phyloP scores from a whole-genome alignment of 2,888 invertebrate species.

The Drosophila atroscutellata region DNA sequence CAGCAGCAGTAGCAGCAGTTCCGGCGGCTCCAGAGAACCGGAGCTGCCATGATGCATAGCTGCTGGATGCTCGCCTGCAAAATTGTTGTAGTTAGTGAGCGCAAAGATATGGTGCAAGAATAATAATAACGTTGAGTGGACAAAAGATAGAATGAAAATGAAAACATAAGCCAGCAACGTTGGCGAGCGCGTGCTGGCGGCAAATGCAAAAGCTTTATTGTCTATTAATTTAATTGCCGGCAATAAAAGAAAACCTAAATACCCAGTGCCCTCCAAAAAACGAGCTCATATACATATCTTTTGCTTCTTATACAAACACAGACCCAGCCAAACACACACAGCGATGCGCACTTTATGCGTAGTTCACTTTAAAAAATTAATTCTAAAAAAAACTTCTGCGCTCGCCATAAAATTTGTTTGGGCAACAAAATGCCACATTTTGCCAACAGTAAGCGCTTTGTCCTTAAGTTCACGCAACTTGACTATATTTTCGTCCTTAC shows the following conservation, averaged over 20 bases:
- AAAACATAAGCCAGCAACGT: conserved; percentile 1
- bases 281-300: background rate
- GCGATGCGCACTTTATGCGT: background rate
- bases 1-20: conserved; percentile 70
- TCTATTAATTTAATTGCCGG: conserved; percentile 71
- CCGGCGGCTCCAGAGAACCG: conserved; percentile 72
- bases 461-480: background rate
- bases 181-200: conserved; percentile 14
- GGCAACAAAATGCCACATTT: conserved; percentile 5
- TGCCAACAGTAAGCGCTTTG: background rate
- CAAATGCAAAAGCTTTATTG: conserved; percentile 68
- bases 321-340: background rate
- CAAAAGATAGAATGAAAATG: conserved; percentile 5
- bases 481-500: background rate
- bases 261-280: conserved; percentile 2
- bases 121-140: conserved; percentile 10
- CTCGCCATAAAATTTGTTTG: background rate
- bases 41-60: conserved; percentile 91
- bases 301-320: background rate
- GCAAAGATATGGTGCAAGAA: background rate
- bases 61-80: conserved; percentile 92
- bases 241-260: conserved; percentile 50
- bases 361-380: conserved; percentile 3
- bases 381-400: conserved; percentile 7
- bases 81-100: background rate